Conservation (phyloP, 2,888 invertebrate species). For the Philaethria dido region DNA sequence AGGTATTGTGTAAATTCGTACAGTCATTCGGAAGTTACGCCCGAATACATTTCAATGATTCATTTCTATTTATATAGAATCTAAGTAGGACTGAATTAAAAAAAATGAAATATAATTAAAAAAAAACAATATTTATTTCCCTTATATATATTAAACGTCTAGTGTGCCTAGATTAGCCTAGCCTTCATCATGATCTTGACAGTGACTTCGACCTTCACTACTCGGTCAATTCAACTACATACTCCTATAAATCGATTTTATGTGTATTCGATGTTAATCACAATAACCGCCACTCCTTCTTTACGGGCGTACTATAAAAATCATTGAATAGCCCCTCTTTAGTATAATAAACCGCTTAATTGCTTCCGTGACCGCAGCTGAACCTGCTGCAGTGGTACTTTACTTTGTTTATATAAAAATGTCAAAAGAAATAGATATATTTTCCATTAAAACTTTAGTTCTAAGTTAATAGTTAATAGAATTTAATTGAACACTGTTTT, state of each 20-base stretch:
- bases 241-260: slow-evolving; percentile 69
- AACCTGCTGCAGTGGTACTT: slow-evolving; percentile 27
- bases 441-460: too few relatives aligned
- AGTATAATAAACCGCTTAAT: slow-evolving; percentile 61
- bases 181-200: slow-evolving; percentile 61
- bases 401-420: not conserved
- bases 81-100: too few relatives aligned
- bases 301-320: slow-evolving; percentile 58
- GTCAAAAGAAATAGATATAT: not conserved
- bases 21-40: too few relatives aligned
- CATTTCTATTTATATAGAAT: too few relatives aligned
- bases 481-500: too few relatives aligned
- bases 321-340: slow-evolving; percentile 53
- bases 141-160: not conserved
- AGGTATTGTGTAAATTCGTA: too few relatives aligned
- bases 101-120: too few relatives aligned
- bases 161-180: not conserved
- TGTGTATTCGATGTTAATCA: slow-evolving; percentile 70
- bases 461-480: too few relatives aligned
- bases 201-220: slow-evolving; percentile 66
- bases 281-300: slow-evolving; percentile 66
- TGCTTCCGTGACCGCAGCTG: slow-evolving; percentile 62
- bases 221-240: slow-evolving; percentile 64
- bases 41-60: too few relatives aligned
- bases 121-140: not conserved